A percentile compares a stretch with the other conserved stretches of the same genome.
These are phyloP conservation scores for Papilio glaucus DNA, from an alignment of 1,140 invertebrate genomes.

Conservation along the genomic window DNA sequence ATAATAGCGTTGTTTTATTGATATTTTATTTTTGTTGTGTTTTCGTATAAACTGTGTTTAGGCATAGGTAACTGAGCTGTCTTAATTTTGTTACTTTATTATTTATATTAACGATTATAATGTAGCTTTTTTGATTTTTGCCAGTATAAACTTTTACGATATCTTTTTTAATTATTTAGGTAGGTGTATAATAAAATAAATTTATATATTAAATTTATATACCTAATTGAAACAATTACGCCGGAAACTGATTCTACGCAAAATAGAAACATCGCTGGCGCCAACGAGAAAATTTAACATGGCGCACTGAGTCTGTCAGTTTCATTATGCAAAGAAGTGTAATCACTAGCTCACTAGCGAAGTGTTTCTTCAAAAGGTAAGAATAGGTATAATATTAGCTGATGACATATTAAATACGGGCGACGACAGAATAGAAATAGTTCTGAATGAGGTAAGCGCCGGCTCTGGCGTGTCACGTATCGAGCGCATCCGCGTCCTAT, in stretches of 20 bases:
- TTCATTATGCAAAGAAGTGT: constrained; percentile 25
- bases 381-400: constrained; percentile 55
- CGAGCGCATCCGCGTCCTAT: constrained; percentile 47
- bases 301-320: constrained; percentile 9
- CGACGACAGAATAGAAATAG: constrained; percentile 55
- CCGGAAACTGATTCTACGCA: too few relatives aligned
- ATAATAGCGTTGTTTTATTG: constrained; percentile 55
- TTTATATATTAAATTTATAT: too few relatives aligned
- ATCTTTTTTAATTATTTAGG: too few relatives aligned
- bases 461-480: constrained; percentile 46
- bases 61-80: neutral
- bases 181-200: too few relatives aligned
- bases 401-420: constrained; percentile 55
- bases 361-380: constrained; percentile 42
- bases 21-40: constrained; percentile 43
- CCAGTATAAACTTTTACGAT: too few relatives aligned
- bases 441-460: constrained; percentile 46
- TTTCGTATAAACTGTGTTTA: constrained; percentile 10
- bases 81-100: neutral
- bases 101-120: too few relatives aligned
- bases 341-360: constrained; percentile 1
- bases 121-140: too few relatives aligned
- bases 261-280: neutral
- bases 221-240: too few relatives aligned
- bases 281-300: neutral